Evolutionary conservation across 2,888 invertebrate species (phyloP), one percentile per base, ranked within the genome.

Genomic region (Drosophila gaucha): DNA sequence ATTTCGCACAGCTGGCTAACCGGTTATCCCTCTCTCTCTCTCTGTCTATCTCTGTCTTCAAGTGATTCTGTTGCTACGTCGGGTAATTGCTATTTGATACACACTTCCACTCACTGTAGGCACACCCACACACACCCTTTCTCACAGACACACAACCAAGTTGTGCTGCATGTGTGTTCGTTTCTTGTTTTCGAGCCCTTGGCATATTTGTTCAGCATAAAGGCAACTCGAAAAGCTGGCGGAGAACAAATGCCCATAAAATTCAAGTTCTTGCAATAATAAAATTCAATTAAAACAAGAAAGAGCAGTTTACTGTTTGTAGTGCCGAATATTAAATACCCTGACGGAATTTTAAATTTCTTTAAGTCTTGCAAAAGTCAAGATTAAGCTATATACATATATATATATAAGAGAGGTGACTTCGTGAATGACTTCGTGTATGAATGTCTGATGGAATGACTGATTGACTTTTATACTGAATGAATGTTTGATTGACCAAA

Each of bases 1-100:
- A 44, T 54, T 38, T 10, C 22, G 28, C 39, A 9, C 36, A 31
- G 18, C 22, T 57, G 28, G 24, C 41, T 60, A 28, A 59, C 22
- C 54, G 38, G 14, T 26, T 24, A 6, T 6, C 4, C 12, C 10
- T 2, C 6, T 1, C 22, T 5, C 31, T 12, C 2, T 33, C 10
- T n/a, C 24, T 14, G 3, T 9, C 47, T 8, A 12, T 1, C 30
- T 8, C 2, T 28, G 24, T 28, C 43, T 44, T 44, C 26, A 30
- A 46, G 60, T 36, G 28, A 30, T 14, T 28, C 16, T 60, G 62
- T 43, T 51, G 63, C 38, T 43, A 43, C 33, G 36, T 38, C 55
- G 30, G 33, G 54, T 63, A 69, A 75, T 75, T 72, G 76, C 38
- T 35, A 59, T 75, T 75, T 63, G 63, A 75, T 62, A 63, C 39